Base-by-base conservation (phyloP, 2,888 invertebrate genomes). In the Ormyrus rosae region DNA sequence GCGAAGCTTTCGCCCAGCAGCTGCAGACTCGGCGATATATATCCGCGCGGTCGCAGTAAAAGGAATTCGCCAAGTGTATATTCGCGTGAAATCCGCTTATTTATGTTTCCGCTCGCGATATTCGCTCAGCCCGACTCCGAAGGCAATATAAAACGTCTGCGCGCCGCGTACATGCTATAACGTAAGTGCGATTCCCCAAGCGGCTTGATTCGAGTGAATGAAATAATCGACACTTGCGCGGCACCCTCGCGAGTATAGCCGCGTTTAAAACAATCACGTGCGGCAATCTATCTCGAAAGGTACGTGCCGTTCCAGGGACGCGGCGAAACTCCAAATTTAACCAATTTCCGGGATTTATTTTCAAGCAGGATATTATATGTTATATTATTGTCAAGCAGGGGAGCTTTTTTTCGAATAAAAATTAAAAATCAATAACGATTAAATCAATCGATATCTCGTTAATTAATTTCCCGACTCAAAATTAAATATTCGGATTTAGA, bases 191-290 rank as follows among this genome's bases (percentile, higher is more conserved):
- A 51, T 68, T 70, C 56, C 56, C 34, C n/a, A 9, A 50, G 48
- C 8, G 58, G 58, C 34, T 78, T 75, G 65, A 75, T 80, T 80
- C 70, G 58, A 67, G 63, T 53, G 46, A 75, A 80, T 75, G 48
- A 53, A 65, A 80, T 71, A 75, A 80, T 80, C 55, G 71, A 71
- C 34, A 34, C 34, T 34, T 4, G 34, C 34, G 34, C 34, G 34
- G 2, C 2, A 34, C 34, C 3, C 34, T 4, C 34, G 34, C 34
- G 34, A 34, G 34, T 4, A 34, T 34, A 34, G 34, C 34, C 4
- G 34, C 34, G 34, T 34, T 71, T 50, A 71, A 78, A 70, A 71
- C 77, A 71, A 78, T 78, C 77, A 58, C 65, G 70, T 61, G 45
- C 58, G 10, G 65, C 77, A 53, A 75, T 67, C 60, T 65, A 60